Percentiles rank a stretch among this genome's conserved stretches.
phyloP scores from a whole-genome alignment of 2,888 invertebrate species.

The Nomada ruficornis region DNA sequence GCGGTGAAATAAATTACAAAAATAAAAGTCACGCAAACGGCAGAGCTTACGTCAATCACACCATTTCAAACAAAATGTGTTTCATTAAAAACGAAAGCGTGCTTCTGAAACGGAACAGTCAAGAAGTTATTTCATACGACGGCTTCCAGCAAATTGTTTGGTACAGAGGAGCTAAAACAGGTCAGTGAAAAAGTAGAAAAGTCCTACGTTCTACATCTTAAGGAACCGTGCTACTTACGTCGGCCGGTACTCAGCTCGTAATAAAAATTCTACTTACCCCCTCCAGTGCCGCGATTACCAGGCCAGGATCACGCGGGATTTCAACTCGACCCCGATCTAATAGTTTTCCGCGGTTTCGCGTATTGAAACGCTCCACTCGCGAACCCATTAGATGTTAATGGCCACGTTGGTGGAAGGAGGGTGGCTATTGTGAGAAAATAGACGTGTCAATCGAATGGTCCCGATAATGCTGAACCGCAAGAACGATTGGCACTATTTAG shows the following conservation, averaged over 20 bases:
- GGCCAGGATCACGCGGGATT: neutral
- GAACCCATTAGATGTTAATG: conserved; percentile 10
- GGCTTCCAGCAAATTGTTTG: conserved; percentile 6
- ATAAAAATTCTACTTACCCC: conserved; percentile 49
- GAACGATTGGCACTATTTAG: neutral
- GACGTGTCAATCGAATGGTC: neutral
- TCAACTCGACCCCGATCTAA: conserved; percentile 2
- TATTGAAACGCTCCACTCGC: conserved; percentile 13
- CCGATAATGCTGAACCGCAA: conserved; percentile 9
- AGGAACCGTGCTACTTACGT: conserved; percentile 18
- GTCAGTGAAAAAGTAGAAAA: conserved; percentile 31
- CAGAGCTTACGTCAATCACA: neutral
- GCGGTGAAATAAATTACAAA: neutral
- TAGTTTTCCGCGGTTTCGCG: neutral
- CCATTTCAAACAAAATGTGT: neutral
- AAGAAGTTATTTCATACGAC: conserved; percentile 19
- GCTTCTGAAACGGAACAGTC: neutral
- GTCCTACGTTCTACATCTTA: conserved; percentile 27
- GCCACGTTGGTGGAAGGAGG: neutral
- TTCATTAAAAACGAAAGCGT: neutral
- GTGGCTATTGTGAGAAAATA: neutral
- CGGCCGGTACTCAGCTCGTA: conserved; percentile 6
- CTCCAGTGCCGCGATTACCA: conserved; percentile 9
- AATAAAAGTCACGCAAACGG: neutral
- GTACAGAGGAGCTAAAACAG: conserved; percentile 17